Evolutionary conservation across 2,888 invertebrate species (phyloP).

Genomic region (Rhimphoctona megacephalus): DNA sequence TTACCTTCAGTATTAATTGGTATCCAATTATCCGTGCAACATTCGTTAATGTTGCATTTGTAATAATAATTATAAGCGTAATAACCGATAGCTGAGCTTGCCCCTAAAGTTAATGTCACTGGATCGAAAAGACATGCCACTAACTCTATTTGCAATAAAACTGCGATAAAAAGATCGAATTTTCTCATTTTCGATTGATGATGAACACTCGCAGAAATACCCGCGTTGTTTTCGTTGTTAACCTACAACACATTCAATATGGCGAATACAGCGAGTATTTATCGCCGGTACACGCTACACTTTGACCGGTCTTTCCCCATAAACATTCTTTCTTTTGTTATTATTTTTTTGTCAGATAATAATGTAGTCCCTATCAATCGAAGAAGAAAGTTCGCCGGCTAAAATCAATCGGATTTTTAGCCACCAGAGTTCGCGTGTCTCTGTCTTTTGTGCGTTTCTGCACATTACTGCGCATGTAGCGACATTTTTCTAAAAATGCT

Average conservation of each 20-base stretch:
- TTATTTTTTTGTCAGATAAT: neutral
- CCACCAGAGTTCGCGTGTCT: neutral
- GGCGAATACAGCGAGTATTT: neutral
- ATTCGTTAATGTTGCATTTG: constrained; percentile 86
- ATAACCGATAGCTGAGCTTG: constrained; percentile 65
- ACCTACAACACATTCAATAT: neutral
- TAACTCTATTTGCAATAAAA: constrained; percentile 56
- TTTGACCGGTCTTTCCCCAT: neutral
- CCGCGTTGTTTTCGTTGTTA: neutral
- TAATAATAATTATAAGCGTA: constrained; percentile 73
- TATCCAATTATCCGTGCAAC: constrained; percentile 87
- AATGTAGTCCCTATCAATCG: no score
- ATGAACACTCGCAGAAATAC: neutral
- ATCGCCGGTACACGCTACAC: neutral
- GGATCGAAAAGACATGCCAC: constrained; percentile 76
- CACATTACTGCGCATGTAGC: no score
- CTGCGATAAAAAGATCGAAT: constrained; percentile 27
- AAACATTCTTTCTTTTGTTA: neutral
- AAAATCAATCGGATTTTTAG: neutral
- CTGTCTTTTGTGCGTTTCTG: neutral
- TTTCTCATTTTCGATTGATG: constrained; percentile 10
- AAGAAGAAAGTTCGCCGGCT: neutral
- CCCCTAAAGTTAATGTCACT: constrained; percentile 47
- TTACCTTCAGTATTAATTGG: constrained; percentile 75
- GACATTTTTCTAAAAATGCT: no score